Percentiles rank a stretch among this genome's conserved stretches.
These are phyloP conservation scores for Asteroscopus sphinx DNA, from an alignment of 2,888 invertebrate genomes.

Conservation along the genomic window DNA sequence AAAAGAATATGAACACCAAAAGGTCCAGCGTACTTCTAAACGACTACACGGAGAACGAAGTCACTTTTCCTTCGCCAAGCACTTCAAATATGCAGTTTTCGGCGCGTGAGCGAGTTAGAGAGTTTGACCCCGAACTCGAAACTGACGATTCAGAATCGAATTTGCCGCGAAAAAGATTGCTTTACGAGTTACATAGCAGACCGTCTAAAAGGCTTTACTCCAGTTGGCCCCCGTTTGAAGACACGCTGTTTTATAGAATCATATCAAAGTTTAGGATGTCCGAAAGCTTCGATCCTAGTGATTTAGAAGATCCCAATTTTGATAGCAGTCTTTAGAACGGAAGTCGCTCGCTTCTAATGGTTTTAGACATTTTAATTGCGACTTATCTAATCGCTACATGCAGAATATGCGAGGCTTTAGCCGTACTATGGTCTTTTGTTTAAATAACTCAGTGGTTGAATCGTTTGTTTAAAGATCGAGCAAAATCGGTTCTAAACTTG, in stretches of 20 bases:
- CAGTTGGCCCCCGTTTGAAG: slow-evolving; percentile 84
- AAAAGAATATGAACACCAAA: slow-evolving; percentile 19
- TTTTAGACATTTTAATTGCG: too few relatives aligned
- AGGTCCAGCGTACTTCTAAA: slow-evolving; percentile 40
- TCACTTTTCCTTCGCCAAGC: slow-evolving; percentile 52
- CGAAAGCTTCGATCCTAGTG: slow-evolving; percentile 83
- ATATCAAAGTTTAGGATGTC: slow-evolving; percentile 83
- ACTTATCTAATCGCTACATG: neutral
- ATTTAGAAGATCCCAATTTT: slow-evolving; percentile 66
- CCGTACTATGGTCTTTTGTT: too few relatives aligned
- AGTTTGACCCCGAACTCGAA: slow-evolving; percentile 15
- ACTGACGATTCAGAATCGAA: slow-evolving; percentile 6
- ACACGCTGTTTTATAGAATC: slow-evolving; percentile 79
- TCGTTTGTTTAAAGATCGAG: too few relatives aligned
- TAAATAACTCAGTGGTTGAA: too few relatives aligned
- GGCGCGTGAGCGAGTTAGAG: neutral
- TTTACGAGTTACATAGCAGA: slow-evolving; percentile 67
- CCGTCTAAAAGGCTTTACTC: slow-evolving; percentile 61
- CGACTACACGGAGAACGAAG: slow-evolving; percentile 48
- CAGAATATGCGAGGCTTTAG: too few relatives aligned
- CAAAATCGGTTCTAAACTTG: too few relatives aligned
- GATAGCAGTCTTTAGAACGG: slow-evolving; percentile 40
- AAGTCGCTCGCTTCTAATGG: neutral
- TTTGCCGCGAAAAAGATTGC: slow-evolving; percentile 56
- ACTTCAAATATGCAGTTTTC: slow-evolving; percentile 59